A percentile compares a stretch with the other conserved stretches of the same genome.
phyloP scores from a whole-genome alignment of 2,113 vertebrate species.

The Anolis carolinensis region DNA sequence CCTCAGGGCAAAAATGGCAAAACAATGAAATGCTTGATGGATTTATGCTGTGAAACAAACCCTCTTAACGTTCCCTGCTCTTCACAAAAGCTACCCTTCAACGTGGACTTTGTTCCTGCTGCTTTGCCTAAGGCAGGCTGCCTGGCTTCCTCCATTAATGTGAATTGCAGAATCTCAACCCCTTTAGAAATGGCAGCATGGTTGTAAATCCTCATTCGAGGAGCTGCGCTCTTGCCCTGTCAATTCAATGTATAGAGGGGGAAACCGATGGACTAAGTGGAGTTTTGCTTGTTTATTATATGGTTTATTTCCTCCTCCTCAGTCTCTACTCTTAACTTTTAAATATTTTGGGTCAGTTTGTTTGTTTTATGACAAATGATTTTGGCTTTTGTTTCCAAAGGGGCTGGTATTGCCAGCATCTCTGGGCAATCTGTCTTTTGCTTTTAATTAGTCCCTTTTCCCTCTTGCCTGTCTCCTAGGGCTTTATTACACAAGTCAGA shows the following conservation, averaged over 20 bases:
- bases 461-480: slow-evolving; percentile 28
- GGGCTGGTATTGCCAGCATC: slow-evolving; percentile 59
- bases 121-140: slow-evolving; percentile 49
- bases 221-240: slow-evolving; percentile 49
- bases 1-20: slow-evolving; percentile 64
- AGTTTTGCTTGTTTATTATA: slow-evolving; percentile 64
- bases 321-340: slow-evolving; percentile 32
- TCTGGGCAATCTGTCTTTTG: slow-evolving; percentile 66
- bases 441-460: slow-evolving; percentile 63
- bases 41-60: slow-evolving; percentile 67
- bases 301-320: slow-evolving; percentile 69
- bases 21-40: slow-evolving; percentile 56
- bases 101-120: slow-evolving; percentile 57
- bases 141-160: slow-evolving; percentile 36
- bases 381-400: slow-evolving; percentile 65
- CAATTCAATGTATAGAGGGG: slow-evolving; percentile 46
- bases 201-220: slow-evolving; percentile 44
- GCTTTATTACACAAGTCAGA: no score
- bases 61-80: slow-evolving; percentile 33
- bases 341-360: slow-evolving; percentile 74
- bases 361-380: slow-evolving; percentile 73
- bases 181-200: slow-evolving; percentile 24
- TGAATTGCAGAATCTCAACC: slow-evolving; percentile 31
- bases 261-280: slow-evolving; percentile 50
- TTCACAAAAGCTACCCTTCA: slow-evolving; percentile 43